A percentile compares a stretch with the other conserved stretches of the same genome.
Conservation (phyloP, 2,113 vertebrate genomes). For the Varanus komodoensis region DNA sequence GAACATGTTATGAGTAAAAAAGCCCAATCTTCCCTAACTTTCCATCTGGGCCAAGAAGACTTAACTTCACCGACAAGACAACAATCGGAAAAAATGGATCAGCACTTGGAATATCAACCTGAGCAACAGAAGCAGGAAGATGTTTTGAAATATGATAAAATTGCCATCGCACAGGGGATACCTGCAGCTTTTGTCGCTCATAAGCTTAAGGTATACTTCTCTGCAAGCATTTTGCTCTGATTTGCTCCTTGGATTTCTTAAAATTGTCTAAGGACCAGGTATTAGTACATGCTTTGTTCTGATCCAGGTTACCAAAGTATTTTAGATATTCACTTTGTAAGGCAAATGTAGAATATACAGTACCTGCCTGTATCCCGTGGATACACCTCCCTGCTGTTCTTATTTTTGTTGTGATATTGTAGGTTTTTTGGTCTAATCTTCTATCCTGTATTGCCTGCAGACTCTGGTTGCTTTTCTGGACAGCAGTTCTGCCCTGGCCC, state of each 20-base stretch:
- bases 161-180: conserved; percentile 42
- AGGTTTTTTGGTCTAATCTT: not conserved
- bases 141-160: conserved; percentile 45
- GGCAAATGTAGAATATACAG: not conserved
- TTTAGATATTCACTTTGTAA: not conserved
- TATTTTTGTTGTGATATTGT: not conserved
- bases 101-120: conserved; percentile 74
- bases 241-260: not conserved
- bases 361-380: not conserved
- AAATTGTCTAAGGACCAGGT: not conserved
- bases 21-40: conserved; percentile 69
- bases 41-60: conserved; percentile 77
- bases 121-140: conserved; percentile 71
- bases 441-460: not conserved
- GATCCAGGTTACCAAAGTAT: not conserved
- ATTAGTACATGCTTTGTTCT: not conserved
- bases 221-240: not conserved
- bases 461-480: not conserved
- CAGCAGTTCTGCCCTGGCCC: not conserved
- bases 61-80: conserved; percentile 67
- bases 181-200: conserved; percentile 72
- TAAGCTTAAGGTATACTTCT: conserved; percentile 56
- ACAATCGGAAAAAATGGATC: conserved; percentile 59
- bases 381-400: not conserved
- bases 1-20: conserved; percentile 31